phyloP scores from a whole-genome alignment of 2,797 vertebrate genomes.

The Glyptemys insculpta region DNA sequence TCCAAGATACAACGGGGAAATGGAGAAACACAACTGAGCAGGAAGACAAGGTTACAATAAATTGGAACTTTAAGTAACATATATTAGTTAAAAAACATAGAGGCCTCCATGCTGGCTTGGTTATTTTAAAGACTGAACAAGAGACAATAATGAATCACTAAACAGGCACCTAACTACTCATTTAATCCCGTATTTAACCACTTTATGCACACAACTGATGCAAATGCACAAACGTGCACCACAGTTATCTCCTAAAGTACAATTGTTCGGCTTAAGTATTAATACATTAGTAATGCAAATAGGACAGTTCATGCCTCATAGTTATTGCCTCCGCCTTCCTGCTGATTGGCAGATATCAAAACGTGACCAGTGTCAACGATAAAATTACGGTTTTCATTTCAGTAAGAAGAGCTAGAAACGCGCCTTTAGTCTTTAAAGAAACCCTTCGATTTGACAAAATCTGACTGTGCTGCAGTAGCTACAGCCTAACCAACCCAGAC shows the following conservation, averaged over 20 bases:
- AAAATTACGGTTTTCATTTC: rapidly evolving
- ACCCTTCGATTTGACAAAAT: background rate
- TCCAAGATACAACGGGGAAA: background rate
- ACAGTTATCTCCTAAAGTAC: too few species aligned
- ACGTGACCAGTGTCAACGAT: rapidly evolving
- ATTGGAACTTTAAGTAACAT: background rate
- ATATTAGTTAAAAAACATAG: background rate
- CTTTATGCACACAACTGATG: too few species aligned
- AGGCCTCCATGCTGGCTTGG: background rate
- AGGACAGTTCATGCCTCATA: too few species aligned
- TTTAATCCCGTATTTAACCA: too few species aligned
- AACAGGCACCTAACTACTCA: too few species aligned
- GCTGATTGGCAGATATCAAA: background rate
- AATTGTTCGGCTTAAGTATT: too few species aligned
- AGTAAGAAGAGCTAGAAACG: rapidly evolving
- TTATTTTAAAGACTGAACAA: background rate
- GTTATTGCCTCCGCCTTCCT: too few species aligned
- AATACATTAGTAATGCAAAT: too few species aligned
- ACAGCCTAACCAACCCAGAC: too few species aligned
- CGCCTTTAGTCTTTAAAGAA: rapidly evolving
- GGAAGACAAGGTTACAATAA: background rate
- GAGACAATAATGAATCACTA: background rate
- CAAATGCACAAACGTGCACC: too few species aligned
- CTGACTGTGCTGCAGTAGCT: too few species aligned
- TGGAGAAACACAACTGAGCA: background rate